phyloP scores from a whole-genome alignment of 2,888 invertebrate species.

The Eristalis pertinax region DNA sequence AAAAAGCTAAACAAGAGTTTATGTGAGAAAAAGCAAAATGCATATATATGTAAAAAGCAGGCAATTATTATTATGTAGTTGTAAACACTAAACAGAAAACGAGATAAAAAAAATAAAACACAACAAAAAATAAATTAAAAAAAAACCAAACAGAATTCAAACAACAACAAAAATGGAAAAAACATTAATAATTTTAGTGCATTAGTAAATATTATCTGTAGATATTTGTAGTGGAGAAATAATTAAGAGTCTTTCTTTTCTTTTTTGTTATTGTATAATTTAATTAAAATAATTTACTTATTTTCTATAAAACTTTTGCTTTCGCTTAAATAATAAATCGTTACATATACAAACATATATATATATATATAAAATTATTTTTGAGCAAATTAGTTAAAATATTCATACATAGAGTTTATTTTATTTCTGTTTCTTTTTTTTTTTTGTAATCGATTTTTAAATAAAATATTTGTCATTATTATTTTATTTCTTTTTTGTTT shows the following conservation, averaged over 20 bases:
- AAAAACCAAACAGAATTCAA: conserved; percentile 20
- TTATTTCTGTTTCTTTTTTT: conserved; percentile 10
- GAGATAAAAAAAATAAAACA: conserved; percentile 15
- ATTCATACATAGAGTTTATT: background rate
- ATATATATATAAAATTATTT: background rate
- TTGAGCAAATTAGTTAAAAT: conserved; percentile 3
- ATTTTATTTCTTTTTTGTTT: conserved; percentile 12
- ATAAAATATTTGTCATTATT: conserved; percentile 18
- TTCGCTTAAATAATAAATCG: conserved; percentile 12
- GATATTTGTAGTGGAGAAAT: conserved; percentile 48
- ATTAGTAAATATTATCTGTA: conserved; percentile 63
- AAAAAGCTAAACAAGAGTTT: conserved; percentile 62
- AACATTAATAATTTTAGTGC: conserved; percentile 66
- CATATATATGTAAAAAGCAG: conserved; percentile 33
- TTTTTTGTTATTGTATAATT: background rate
- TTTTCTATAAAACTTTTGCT: conserved; percentile 7
- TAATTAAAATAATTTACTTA: conserved; percentile 33
- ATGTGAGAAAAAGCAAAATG: background rate
- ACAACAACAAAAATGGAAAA: conserved; percentile 61
- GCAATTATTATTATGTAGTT: conserved; percentile 60
- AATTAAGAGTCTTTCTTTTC: conserved; percentile 39
- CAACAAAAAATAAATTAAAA: conserved; percentile 55
- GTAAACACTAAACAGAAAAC: conserved; percentile 51
- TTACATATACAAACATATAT: background rate
- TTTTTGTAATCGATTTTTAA: conserved; percentile 1